Conservation (phyloP, 1,140 invertebrate species). For the Brachystomella parvula region DNA sequence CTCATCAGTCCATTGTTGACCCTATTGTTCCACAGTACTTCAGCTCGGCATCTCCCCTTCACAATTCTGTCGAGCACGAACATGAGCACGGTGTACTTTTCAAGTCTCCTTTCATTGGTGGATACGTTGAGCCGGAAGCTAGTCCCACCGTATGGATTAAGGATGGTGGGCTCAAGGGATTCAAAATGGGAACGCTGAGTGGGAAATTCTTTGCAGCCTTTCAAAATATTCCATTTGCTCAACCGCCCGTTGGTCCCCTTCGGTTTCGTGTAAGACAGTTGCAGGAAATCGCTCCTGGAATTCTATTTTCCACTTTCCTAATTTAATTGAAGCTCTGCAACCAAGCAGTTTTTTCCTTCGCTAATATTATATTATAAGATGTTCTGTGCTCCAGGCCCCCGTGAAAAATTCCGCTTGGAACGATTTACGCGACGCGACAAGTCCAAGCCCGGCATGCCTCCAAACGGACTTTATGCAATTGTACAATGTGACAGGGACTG, state of each 20-base stretch:
- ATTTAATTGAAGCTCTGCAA: too few relatives aligned
- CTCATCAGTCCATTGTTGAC: too few relatives aligned
- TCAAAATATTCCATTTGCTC: slow-evolving; percentile 33
- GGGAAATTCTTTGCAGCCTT: slow-evolving; percentile 26
- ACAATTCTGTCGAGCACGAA: too few relatives aligned
- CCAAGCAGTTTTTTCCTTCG: too few relatives aligned
- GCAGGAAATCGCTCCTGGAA: too few relatives aligned
- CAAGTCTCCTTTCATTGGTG: neutral
- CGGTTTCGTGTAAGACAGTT: slow-evolving; percentile 30
- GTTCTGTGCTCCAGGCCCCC: slow-evolving; percentile 18
- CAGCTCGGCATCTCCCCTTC: too few relatives aligned
- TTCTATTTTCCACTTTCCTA: too few relatives aligned
- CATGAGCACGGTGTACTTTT: too few relatives aligned
- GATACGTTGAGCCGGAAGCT: neutral
- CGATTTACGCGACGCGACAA: slow-evolving; percentile 31
- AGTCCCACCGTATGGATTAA: slow-evolving; percentile 25
- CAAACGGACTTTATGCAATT: slow-evolving; percentile 33
- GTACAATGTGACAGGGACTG: slow-evolving; percentile 29
- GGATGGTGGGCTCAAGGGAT: slow-evolving; percentile 29
- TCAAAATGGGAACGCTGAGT: slow-evolving; percentile 27
- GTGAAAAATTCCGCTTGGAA: slow-evolving; percentile 29
- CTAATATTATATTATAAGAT: neutral
- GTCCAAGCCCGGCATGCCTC: slow-evolving; percentile 27
- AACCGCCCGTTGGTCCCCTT: slow-evolving; percentile 24
- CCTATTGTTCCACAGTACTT: too few relatives aligned